Evolutionary conservation across 2,888 invertebrate species (phyloP).

Genomic region (Podotricha telesiphe): DNA sequence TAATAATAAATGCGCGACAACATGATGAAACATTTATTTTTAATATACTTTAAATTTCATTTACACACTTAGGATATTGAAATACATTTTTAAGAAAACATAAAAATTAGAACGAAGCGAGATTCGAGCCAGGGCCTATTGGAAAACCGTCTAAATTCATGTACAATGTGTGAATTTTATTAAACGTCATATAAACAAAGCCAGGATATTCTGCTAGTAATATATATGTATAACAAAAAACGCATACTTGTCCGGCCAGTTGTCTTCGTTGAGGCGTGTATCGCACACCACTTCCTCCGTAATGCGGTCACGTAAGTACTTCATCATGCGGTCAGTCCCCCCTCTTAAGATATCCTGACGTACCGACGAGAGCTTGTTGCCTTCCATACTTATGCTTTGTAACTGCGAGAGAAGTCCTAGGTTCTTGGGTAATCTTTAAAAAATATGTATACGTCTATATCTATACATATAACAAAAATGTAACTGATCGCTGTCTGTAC

Average conservation of each 20-base stretch:
- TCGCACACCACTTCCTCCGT: slow-evolving; percentile 72
- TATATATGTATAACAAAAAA: background rate
- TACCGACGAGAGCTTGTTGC: slow-evolving; percentile 92
- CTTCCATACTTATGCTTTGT: slow-evolving; percentile 92
- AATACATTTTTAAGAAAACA: too few relatives aligned
- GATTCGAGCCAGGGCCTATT: too few relatives aligned
- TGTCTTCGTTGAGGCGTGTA: slow-evolving; percentile 58
- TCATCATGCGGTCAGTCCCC: slow-evolving; percentile 92
- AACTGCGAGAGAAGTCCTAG: slow-evolving; percentile 87
- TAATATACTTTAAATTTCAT: too few relatives aligned
- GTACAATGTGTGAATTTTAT: too few relatives aligned
- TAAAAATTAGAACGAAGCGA: too few relatives aligned
- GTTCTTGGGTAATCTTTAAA: slow-evolving; percentile 70
- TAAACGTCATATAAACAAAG: too few relatives aligned
- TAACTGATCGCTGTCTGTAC: too few relatives aligned
- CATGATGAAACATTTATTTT: too few relatives aligned
- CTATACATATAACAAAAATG: too few relatives aligned
- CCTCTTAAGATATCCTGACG: slow-evolving; percentile 92
- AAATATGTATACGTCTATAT: background rate
- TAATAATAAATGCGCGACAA: too few relatives aligned
- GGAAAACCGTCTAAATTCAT: too few relatives aligned
- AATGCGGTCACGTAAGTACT: slow-evolving; percentile 87
- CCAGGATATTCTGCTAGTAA: background rate
- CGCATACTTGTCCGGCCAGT: slow-evolving; percentile 84
- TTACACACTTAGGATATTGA: too few relatives aligned